Conservation (phyloP, 2,113 vertebrate species). For the Bolborhynchus lineola region DNA sequence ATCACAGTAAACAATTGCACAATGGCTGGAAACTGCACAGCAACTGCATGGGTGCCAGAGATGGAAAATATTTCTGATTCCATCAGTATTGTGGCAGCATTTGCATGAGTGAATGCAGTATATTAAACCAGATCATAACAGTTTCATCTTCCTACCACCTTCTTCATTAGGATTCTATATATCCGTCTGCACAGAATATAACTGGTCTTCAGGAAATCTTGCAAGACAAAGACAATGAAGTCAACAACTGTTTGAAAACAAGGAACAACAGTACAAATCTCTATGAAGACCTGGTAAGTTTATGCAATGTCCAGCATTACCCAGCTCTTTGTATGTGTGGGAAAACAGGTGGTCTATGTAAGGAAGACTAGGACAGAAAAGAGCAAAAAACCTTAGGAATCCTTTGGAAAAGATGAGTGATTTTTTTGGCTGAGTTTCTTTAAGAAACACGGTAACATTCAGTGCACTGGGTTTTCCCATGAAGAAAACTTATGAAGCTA, state of each 20-base stretch:
- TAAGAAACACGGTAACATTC: neutral
- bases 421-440: neutral
- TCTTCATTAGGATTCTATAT: slow-evolving; percentile 82
- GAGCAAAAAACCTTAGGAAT: neutral
- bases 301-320: neutral
- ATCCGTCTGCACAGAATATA: slow-evolving; percentile 77
- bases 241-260: slow-evolving; percentile 35
- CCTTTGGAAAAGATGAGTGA: neutral
- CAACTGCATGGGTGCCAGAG: neutral
- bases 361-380: neutral
- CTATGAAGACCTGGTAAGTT: slow-evolving; percentile 87
- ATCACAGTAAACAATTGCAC: neutral
- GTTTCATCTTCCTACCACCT: neutral
- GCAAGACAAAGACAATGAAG: slow-evolving; percentile 71
- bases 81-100: neutral
- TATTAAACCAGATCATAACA: neutral
- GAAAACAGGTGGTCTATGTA: neutral
- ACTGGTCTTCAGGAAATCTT: slow-evolving; percentile 80
- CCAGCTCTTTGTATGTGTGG: neutral
- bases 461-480: neutral
- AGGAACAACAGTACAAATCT: slow-evolving; percentile 65
- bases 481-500: neutral
- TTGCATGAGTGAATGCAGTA: neutral
- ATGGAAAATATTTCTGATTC: slow-evolving; percentile 3
- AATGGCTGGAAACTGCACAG: neutral